Evolutionary conservation across 92 coral and sea anemone species (phyloP).

Genomic region (Phenganax stokvisi): DNA sequence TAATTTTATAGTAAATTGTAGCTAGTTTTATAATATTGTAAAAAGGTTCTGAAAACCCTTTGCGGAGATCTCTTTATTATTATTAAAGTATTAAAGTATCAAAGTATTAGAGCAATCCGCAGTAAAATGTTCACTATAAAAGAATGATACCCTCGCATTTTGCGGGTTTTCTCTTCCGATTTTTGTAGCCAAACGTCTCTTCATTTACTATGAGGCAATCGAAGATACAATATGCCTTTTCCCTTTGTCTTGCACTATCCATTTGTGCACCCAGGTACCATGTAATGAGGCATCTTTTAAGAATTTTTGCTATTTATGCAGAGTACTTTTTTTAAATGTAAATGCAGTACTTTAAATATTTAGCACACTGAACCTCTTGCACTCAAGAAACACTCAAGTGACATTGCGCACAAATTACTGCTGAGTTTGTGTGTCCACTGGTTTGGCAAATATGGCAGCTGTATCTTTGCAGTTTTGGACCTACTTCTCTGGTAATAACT

Average conservation of each 20-base stretch:
- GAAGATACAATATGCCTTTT: background rate
- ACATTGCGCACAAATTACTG: too few relatives aligned
- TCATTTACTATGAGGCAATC: background rate
- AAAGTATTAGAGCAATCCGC: background rate
- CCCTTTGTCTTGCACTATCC: conserved; percentile 5
- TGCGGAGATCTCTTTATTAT: too few relatives aligned
- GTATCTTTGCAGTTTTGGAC: too few relatives aligned
- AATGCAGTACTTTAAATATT: background rate
- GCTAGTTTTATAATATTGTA: too few relatives aligned
- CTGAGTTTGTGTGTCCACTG: too few relatives aligned
- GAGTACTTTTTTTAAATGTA: too few relatives aligned
- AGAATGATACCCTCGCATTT: background rate
- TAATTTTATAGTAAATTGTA: too few relatives aligned
- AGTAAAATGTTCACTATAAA: conserved; percentile 2
- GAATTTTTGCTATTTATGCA: background rate
- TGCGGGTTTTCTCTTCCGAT: conserved; percentile 4
- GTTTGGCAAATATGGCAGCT: too few relatives aligned
- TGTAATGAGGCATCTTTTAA: conserved; percentile 19
- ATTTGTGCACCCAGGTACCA: conserved; percentile 16
- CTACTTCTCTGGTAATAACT: too few relatives aligned
- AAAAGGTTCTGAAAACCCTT: too few relatives aligned
- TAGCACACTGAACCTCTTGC: background rate
- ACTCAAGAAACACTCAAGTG: too few relatives aligned
- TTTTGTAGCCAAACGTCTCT: background rate
- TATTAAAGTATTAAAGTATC: too few relatives aligned